Conservation (phyloP, 2,113 vertebrate genomes). For the Verasper variegatus region DNA sequence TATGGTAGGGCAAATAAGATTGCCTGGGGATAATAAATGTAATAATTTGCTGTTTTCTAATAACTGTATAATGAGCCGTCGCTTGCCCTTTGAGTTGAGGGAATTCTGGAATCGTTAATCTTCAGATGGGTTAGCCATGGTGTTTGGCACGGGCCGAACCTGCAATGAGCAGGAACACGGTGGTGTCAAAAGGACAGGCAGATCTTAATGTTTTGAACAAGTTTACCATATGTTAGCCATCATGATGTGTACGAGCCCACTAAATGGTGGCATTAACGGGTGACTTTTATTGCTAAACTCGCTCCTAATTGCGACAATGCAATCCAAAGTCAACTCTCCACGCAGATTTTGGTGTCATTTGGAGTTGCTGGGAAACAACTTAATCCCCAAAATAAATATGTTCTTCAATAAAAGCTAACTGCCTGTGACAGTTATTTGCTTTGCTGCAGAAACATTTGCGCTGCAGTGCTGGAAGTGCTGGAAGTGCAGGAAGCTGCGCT, state of each 20-base stretch:
- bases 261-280: conserved; percentile 64
- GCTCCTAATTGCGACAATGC: conserved; percentile 69
- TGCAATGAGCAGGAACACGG: conserved; percentile 61
- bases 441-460: conserved; percentile 46
- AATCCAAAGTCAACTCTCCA: conserved; percentile 71
- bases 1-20: conserved; percentile 66
- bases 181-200: conserved; percentile 59
- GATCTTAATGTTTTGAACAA: conserved; percentile 60
- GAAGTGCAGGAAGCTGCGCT: conserved; percentile 1
- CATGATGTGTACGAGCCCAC: conserved; percentile 63
- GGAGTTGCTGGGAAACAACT: conserved; percentile 74
- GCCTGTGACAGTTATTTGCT: conserved; percentile 69
- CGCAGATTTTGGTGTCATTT: conserved; percentile 61
- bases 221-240: conserved; percentile 79
- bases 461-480: conserved; percentile 2
- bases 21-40: conserved; percentile 72
- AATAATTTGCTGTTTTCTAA: conserved; percentile 81
- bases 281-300: conserved; percentile 65
- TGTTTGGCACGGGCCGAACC: conserved; percentile 62
- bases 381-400: conserved; percentile 77
- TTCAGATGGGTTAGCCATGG: conserved; percentile 63
- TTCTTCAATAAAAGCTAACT: conserved; percentile 75
- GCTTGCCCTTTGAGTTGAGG: conserved; percentile 60
- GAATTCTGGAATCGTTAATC: conserved; percentile 79
- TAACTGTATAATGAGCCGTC: conserved; percentile 73